These are phyloP conservation scores for Bryconaethiops microstoma DNA, from an alignment of 2,797 vertebrate genomes.

Conservation along the genomic window DNA sequence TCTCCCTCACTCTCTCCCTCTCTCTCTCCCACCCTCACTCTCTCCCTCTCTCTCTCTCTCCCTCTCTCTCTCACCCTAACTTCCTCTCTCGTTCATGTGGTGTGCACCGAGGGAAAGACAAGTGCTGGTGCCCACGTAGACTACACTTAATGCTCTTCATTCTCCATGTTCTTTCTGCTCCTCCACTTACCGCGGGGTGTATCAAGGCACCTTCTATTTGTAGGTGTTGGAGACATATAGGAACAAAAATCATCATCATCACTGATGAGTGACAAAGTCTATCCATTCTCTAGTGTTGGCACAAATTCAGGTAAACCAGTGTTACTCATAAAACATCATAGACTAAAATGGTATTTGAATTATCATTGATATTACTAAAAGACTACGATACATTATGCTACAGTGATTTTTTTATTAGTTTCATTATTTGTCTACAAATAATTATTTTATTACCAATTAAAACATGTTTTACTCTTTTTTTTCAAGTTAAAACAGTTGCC, in stretches of 20 bases:
- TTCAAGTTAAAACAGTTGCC: too few relatives aligned
- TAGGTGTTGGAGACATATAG: not conserved
- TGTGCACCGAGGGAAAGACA: not conserved
- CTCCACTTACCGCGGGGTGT: not conserved
- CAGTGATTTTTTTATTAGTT: too few relatives aligned
- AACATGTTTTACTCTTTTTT: too few relatives aligned
- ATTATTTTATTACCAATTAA: too few relatives aligned
- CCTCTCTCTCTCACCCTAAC: not conserved
- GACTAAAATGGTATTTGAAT: too few relatives aligned
- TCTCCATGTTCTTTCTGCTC: constrained; percentile 4
- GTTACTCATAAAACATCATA: too few relatives aligned
- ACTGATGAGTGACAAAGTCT: not conserved
- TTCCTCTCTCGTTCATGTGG: constrained; percentile 5
- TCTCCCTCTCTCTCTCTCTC: not conserved
- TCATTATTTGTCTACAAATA: too few relatives aligned
- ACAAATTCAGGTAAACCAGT: too few relatives aligned
- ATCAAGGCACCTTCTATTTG: not conserved
- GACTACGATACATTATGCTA: too few relatives aligned
- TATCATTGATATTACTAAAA: too few relatives aligned
- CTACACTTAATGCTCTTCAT: constrained; percentile 21
- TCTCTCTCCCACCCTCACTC: not conserved
- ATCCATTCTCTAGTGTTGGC: too few relatives aligned
- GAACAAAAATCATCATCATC: not conserved
- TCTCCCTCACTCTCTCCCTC: not conserved
- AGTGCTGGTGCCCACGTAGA: constrained; percentile 2